These are phyloP conservation scores for Diuraphis noxia DNA, from an alignment of 1,140 invertebrate species.

Conservation along the genomic window DNA sequence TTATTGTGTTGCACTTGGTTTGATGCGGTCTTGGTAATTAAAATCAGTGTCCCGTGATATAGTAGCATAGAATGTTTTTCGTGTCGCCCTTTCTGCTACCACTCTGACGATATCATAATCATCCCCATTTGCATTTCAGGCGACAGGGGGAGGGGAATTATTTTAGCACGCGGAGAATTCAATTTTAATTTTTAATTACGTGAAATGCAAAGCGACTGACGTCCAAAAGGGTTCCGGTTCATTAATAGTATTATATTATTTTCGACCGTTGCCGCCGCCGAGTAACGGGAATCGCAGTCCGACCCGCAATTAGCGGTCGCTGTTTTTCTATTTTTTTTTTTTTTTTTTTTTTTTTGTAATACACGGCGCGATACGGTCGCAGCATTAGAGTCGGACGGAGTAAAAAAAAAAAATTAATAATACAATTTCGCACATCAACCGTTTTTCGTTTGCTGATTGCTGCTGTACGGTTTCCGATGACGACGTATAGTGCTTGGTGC, in stretches of 20 bases:
- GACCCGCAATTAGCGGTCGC: not conserved
- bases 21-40: constrained; percentile 18
- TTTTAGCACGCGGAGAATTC: constrained; percentile 8
- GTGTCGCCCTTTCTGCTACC: not conserved
- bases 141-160: not conserved
- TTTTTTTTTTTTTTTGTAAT: too few species aligned
- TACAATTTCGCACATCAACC: not conserved
- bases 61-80: not conserved
- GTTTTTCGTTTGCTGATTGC: not conserved
- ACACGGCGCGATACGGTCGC: not conserved
- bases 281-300: not conserved
- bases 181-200: constrained; percentile 41
- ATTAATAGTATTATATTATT: constrained; percentile 21
- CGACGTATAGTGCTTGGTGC: not conserved
- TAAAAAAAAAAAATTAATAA: not conserved
- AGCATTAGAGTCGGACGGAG: not conserved
- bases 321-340: too few species aligned
- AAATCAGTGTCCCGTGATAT: not conserved
- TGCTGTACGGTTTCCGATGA: not conserved
- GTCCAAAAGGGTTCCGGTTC: constrained; percentile 3
- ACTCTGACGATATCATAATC: not conserved
- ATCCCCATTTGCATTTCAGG: constrained; percentile 7
- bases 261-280: not conserved
- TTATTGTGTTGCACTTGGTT: not conserved
- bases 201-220: constrained; percentile 27